Conservation (phyloP, 2,113 vertebrate species). For the Lasiurus borealis region DNA sequence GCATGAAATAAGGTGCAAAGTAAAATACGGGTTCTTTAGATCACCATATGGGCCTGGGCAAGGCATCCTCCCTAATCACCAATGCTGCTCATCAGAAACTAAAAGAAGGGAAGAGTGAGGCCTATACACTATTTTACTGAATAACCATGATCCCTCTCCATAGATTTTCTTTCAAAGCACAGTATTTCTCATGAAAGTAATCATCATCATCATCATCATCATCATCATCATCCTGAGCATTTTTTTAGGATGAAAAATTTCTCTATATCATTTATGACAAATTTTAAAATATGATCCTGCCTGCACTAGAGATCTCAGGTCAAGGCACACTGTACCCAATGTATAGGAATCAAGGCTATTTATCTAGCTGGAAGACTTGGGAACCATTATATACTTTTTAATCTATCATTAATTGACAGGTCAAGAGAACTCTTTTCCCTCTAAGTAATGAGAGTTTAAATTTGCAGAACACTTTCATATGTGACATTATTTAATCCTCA, state of each 20-base stretch:
- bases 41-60: not conserved
- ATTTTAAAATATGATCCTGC: not conserved
- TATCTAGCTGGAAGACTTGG: not conserved
- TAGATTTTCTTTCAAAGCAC: constrained; percentile 31
- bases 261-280: not conserved
- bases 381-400: not conserved
- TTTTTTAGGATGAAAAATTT: not conserved
- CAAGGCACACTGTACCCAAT: too few species aligned
- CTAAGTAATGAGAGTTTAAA: not conserved
- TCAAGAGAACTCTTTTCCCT: not conserved
- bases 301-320: not conserved
- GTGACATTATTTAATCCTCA: not conserved
- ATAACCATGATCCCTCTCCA: not conserved
- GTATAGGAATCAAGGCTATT: not conserved
- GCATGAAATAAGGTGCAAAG: too few species aligned
- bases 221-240: not conserved
- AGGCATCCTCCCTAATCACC: not conserved
- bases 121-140: not conserved
- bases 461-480: not conserved
- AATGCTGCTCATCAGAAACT: not conserved
- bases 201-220: not conserved
- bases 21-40: not conserved
- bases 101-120: not conserved
- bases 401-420: not conserved
- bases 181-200: not conserved